Evolutionary conservation across 2,113 vertebrate species (phyloP), one percentile per base, ranked within the genome.

Genomic region (Lathamus discolor): DNA sequence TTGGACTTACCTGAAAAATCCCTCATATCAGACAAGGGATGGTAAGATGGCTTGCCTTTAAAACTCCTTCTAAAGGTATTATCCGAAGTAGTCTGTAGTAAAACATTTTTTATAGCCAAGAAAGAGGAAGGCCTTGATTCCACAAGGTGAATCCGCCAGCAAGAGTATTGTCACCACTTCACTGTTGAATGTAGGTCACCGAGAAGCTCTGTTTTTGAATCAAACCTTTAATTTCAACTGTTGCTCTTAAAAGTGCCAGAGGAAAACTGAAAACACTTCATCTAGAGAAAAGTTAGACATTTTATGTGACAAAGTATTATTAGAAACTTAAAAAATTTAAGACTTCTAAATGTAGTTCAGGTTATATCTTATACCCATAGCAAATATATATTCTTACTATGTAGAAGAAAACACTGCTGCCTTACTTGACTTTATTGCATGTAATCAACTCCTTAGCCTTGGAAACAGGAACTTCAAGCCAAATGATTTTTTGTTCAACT

Each of bases 401-500:
- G 33, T 25, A 76, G 52, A 76, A 62, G 29, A 66, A 85, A 88
- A 48, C 25, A 61, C 7, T 75, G 24, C 12, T 84, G 39, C 43
- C 24, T 92, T 72, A 35, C 52, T 86, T 89, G 37, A 86, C 23
- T 78, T 83, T 72, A 29, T 35, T 81, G 13, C 28, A 33, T 27
- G 16, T 49, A 54, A 70, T 77, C 28, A 70, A 27, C 24, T 62
- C n/a, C 27, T 73, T 25, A 86, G 37, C 23, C 51, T 24, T 55
- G 55, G 55, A 88, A 93, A 93, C 5, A 22, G 46, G 54, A 91
- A 52, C 29, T 92, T 93, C 39, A 43, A 89, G 73, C 11, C 80
- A 84, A 88, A 87, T 64, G 33, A 86, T 74, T 86, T 83, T 86
- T 90, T 91, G 23, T 70, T 92, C 80, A 88, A 24, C 35, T 95